Conservation (phyloP, 2,113 vertebrate genomes). For the Empidonax alnorum region DNA sequence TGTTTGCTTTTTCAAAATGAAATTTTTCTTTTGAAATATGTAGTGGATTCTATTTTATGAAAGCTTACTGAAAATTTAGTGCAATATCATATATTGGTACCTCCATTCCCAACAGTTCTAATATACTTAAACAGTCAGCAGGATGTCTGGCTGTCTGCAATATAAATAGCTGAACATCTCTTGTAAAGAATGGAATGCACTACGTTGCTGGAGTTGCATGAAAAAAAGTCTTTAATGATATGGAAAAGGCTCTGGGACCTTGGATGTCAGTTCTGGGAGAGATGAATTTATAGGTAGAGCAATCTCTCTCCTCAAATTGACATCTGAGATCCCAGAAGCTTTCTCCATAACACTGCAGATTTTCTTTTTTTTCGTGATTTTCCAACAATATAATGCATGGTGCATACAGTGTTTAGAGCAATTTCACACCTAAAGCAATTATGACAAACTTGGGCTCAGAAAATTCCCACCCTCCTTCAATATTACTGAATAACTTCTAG, state of each 20-base stretch:
- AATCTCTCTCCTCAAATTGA: constrained; percentile 72
- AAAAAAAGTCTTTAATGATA: constrained; percentile 58
- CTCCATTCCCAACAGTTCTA: neutral
- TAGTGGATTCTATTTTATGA: neutral
- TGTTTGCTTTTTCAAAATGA: neutral
- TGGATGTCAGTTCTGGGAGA: constrained; percentile 67
- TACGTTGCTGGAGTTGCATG: constrained; percentile 33
- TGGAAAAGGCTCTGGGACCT: constrained; percentile 60
- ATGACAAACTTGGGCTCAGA: neutral
- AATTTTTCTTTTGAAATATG: neutral
- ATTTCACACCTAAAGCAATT: neutral
- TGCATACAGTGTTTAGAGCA: neutral
- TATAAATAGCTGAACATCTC: constrained; percentile 53
- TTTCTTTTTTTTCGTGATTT: constrained; percentile 28
- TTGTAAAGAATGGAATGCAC: constrained; percentile 53
- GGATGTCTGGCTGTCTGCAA: constrained; percentile 49
- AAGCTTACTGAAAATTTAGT: neutral
- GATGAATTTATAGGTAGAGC: constrained; percentile 65
- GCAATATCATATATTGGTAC: neutral
- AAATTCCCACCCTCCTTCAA: neutral
- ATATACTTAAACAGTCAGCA: constrained; percentile 16
- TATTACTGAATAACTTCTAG: neutral
- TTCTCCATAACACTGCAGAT: neutral
- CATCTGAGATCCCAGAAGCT: constrained; percentile 58
- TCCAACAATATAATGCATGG: neutral